phyloP scores from a whole-genome alignment of 2,888 invertebrate species.

The Phytoseiulus persimilis region DNA sequence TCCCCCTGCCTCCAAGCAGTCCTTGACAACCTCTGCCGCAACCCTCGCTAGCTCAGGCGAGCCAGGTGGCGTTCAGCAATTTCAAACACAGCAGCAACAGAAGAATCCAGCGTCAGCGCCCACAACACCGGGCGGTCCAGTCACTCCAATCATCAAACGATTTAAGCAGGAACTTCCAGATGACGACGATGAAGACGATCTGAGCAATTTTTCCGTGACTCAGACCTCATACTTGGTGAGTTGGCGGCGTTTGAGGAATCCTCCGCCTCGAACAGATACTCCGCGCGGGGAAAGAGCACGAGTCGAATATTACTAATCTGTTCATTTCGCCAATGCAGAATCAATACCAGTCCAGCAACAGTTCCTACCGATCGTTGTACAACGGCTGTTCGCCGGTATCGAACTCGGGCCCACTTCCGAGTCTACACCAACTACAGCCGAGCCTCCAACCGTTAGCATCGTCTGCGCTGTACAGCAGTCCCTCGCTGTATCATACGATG shows the following conservation, averaged over 20 bases:
- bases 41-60: neutral
- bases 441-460: constrained; percentile 26
- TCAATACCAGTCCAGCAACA: constrained; percentile 23
- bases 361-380: neutral
- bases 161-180: constrained; percentile 36
- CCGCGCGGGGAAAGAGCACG: too few relatives aligned
- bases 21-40: neutral
- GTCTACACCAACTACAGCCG: constrained; percentile 14
- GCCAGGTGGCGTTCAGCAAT: constrained; percentile 11
- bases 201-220: constrained; percentile 30
- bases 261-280: too few relatives aligned
- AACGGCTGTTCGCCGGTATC: constrained; percentile 35
- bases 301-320: neutral
- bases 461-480: constrained; percentile 24
- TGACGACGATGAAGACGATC: constrained; percentile 34
- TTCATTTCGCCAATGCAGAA: neutral
- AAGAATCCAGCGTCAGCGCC: constrained; percentile 19
- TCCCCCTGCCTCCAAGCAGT: neutral
- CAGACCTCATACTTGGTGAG: constrained; percentile 36
- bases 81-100: constrained; percentile 16
- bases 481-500: constrained; percentile 33
- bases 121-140: constrained; percentile 13
- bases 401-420: constrained; percentile 29
- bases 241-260: neutral
- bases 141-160: constrained; percentile 32